These are phyloP conservation scores for Philopedon plagiatum DNA, from an alignment of 2,888 invertebrate genomes.

Conservation along the genomic window DNA sequence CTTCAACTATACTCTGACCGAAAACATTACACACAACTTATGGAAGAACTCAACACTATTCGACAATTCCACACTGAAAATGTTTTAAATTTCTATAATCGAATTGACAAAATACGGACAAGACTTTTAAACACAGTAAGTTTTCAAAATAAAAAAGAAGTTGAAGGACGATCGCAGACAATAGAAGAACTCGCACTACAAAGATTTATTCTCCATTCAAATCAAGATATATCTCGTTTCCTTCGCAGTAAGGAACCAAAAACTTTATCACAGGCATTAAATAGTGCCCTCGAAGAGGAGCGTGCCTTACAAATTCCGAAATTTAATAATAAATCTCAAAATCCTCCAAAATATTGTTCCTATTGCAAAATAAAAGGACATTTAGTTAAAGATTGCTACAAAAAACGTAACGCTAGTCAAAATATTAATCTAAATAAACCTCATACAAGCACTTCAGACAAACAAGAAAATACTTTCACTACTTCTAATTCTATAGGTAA, in stretches of 20 bases:
- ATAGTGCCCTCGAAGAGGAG: constrained; percentile 28
- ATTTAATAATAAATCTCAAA: neutral
- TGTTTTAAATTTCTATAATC: constrained; percentile 19
- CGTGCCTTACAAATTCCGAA: neutral
- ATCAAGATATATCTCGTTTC: constrained; percentile 30
- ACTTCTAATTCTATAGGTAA: too few species aligned
- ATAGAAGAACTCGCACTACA: constrained; percentile 32
- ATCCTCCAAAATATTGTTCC: constrained; percentile 15
- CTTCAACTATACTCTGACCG: constrained; percentile 14
- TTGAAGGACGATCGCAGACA: neutral
- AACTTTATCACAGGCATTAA: constrained; percentile 26
- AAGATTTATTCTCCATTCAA: constrained; percentile 35
- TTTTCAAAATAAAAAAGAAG: neutral
- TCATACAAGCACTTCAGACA: too few species aligned
- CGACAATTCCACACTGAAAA: constrained; percentile 13
- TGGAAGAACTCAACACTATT: constrained; percentile 31
- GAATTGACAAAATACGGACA: constrained; percentile 1
- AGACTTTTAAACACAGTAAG: constrained; percentile 11
- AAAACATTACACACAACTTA: constrained; percentile 30
- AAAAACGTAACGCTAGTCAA: too few species aligned
- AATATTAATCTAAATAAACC: too few species aligned
- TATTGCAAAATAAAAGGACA: constrained; percentile 29
- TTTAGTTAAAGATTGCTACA: constrained; percentile 29
- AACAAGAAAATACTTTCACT: too few species aligned
- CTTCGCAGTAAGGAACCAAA: constrained; percentile 17